These are phyloP conservation scores for Drosophila pandora DNA, from an alignment of 1,140 invertebrate genomes.

Conservation along the genomic window DNA sequence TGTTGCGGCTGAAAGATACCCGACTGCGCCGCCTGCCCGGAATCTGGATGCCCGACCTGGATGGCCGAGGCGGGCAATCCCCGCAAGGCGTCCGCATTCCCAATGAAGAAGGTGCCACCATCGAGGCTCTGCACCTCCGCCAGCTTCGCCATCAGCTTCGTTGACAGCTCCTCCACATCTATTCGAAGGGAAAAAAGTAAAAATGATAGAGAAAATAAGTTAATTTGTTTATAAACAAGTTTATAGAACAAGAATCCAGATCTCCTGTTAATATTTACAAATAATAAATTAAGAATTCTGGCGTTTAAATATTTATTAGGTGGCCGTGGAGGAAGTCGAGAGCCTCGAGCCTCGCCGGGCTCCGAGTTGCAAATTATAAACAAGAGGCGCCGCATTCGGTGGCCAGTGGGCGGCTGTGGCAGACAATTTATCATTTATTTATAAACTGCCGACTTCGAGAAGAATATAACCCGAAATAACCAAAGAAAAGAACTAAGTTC, in stretches of 20 bases:
- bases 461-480: conserved; percentile 12
- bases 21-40: conserved; percentile 47
- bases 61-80: conserved; percentile 54
- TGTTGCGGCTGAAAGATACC: conserved; percentile 80
- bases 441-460: conserved; percentile 45
- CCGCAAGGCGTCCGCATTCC: conserved; percentile 75
- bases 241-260: not conserved
- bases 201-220: not conserved
- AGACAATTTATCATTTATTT: conserved; percentile 79
- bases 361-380: conserved; percentile 31
- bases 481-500: conserved; percentile 52
- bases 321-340: conserved; percentile 11
- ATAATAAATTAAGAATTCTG: not conserved
- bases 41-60: not conserved
- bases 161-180: conserved; percentile 85
- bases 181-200: conserved; percentile 33
- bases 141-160: conserved; percentile 84
- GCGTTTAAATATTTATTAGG: conserved; percentile 26
- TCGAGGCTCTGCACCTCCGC: conserved; percentile 82
- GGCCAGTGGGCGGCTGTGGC: conserved; percentile 11
- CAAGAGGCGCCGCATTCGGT: conserved; percentile 23
- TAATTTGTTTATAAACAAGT: not conserved
- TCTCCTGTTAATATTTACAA: not conserved
- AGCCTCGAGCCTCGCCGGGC: not conserved
- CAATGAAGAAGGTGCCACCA: conserved; percentile 82